Conservation (phyloP, 2,113 vertebrate species). For the Scortum barcoo region DNA sequence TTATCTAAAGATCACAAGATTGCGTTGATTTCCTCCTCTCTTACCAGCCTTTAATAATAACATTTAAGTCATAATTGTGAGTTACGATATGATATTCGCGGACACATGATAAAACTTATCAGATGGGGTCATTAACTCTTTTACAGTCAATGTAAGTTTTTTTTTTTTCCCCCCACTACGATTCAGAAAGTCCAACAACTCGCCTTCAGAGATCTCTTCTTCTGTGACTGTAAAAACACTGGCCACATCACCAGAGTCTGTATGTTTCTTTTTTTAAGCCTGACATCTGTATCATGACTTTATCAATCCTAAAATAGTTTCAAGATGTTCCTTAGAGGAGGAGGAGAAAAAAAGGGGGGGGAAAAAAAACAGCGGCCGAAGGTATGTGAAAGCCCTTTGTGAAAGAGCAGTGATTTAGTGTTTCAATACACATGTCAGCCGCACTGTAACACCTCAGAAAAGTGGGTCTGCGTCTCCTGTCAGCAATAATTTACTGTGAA, state of each 20-base stretch:
- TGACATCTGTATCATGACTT: conserved; percentile 70
- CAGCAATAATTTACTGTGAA: conserved; percentile 41
- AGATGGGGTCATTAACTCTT: background rate
- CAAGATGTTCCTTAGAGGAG: conserved; percentile 70
- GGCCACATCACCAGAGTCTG: conserved; percentile 38
- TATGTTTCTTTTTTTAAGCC: conserved; percentile 45
- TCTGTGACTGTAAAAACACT: conserved; percentile 17
- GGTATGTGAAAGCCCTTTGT: conserved; percentile 53
- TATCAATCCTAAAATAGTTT: conserved; percentile 71
- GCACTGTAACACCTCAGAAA: conserved; percentile 61
- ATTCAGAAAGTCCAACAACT: background rate
- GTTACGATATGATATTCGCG: background rate
- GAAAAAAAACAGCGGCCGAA: conserved; percentile 30
- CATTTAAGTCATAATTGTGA: background rate
- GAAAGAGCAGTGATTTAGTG: conserved; percentile 65
- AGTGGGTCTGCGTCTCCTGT: conserved; percentile 46
- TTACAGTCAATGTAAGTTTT: background rate
- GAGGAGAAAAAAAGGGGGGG: too few species aligned
- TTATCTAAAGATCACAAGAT: background rate
- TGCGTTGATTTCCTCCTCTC: background rate
- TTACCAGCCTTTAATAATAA: background rate
- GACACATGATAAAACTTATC: background rate
- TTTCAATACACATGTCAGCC: conserved; percentile 54
- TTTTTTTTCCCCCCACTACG: too few species aligned
- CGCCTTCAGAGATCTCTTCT: conserved; percentile 23